Percentiles rank a stretch among this genome's conserved stretches.
phyloP scores from a whole-genome alignment of 1,140 invertebrate genomes.

The Coelopa frigida region DNA sequence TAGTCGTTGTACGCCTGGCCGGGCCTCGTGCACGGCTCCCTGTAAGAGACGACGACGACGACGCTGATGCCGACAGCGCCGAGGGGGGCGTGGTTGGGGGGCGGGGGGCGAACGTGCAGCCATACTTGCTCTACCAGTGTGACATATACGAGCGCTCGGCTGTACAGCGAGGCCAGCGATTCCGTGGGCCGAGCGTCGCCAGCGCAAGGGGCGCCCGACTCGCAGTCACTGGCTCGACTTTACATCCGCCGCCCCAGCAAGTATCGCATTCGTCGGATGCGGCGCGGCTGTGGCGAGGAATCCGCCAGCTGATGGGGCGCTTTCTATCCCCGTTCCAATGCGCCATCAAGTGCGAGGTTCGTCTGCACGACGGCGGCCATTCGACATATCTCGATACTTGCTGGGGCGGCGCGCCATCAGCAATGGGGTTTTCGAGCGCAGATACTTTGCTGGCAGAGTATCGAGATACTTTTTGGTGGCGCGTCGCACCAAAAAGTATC shows the following conservation, averaged over 20 bases:
- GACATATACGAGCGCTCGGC: conserved; percentile 18
- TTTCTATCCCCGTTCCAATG: conserved; percentile 20
- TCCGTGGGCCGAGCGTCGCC: conserved; percentile 18
- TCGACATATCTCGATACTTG: conserved; percentile 44
- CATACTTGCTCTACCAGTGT: conserved; percentile 12
- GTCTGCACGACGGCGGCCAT: conserved; percentile 23
- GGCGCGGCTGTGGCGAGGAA: neutral
- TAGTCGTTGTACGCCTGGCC: no score
- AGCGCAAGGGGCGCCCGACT: conserved; percentile 11
- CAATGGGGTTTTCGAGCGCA: conserved; percentile 18
- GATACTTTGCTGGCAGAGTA: conserved; percentile 23
- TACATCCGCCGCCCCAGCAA: conserved; percentile 31
- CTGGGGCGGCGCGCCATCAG: conserved; percentile 38
- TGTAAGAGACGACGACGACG: no score
- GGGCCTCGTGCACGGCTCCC: no score
- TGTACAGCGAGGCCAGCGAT: conserved; percentile 14
- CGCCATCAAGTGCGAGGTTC: conserved; percentile 14
- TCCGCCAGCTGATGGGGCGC: conserved; percentile 12
- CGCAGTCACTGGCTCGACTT: conserved; percentile 15
- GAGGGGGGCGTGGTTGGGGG: no score
- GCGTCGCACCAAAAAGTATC: conserved; percentile 37
- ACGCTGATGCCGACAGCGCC: no score
- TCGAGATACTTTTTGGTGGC: conserved; percentile 38
- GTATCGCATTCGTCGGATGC: conserved; percentile 21
- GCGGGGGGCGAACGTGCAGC: neutral